Evolutionary conservation across 2,888 invertebrate species (phyloP).

Genomic region (Drosophila hamatofila): DNA sequence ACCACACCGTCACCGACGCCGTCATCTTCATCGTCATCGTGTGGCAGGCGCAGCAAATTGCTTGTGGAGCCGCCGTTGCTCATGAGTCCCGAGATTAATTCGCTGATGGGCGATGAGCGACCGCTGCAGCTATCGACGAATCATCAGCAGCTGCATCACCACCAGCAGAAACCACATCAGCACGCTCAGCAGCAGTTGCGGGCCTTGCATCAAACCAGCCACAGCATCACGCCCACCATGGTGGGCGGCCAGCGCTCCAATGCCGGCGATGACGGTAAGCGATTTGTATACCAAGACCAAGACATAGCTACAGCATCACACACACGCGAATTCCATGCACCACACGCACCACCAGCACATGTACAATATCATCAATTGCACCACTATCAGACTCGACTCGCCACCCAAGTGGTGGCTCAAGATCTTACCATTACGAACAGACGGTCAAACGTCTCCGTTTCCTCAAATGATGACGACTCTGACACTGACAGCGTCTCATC

Average conservation of each 20-base stretch:
- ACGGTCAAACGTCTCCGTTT: slow-evolving; percentile 21
- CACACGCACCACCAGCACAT: slow-evolving; percentile 42
- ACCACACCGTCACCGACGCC: slow-evolving; percentile 69
- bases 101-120: slow-evolving; percentile 87
- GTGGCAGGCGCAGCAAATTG: slow-evolving; percentile 70
- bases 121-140: slow-evolving; percentile 73
- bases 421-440: slow-evolving; percentile 65
- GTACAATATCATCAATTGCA: slow-evolving; percentile 34
- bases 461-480: slow-evolving; percentile 34
- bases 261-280: slow-evolving; percentile 74
- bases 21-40: slow-evolving; percentile 70
- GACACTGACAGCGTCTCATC: slow-evolving; percentile 45
- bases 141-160: slow-evolving; percentile 54
- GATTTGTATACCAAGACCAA: slow-evolving; percentile 61
- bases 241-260: slow-evolving; percentile 58
- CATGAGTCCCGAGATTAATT: slow-evolving; percentile 89
- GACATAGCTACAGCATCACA: slow-evolving; percentile 31
- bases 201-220: slow-evolving; percentile 43
- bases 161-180: slow-evolving; percentile 37
- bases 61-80: slow-evolving; percentile 86
- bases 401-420: slow-evolving; percentile 67
- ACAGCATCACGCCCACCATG: slow-evolving; percentile 62
- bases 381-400: slow-evolving; percentile 52
- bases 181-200: slow-evolving; percentile 43
- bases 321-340: slow-evolving; percentile 25